These are phyloP conservation scores for Cuculus canorus DNA, from an alignment of 2,797 vertebrate species.

Conservation along the genomic window DNA sequence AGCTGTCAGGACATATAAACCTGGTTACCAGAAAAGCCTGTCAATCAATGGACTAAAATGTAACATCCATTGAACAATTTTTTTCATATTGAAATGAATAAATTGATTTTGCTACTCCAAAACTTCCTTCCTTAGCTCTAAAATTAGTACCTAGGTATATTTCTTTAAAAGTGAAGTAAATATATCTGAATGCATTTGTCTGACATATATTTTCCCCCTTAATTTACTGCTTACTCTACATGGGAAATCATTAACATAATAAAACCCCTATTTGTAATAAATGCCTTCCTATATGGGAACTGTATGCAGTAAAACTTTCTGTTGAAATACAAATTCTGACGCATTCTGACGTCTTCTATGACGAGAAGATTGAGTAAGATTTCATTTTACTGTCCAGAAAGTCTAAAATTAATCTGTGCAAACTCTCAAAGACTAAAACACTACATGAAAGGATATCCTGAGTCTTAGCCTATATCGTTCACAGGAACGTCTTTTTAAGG, in stretches of 20 bases:
- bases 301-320: constrained; percentile 10
- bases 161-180: not conserved
- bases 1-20: not conserved
- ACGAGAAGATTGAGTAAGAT: too few relatives aligned
- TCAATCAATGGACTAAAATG: not conserved
- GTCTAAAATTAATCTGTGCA: not conserved
- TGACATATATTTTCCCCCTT: fast-evolving
- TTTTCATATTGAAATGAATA: not conserved
- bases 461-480: not conserved
- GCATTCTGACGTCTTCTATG: too few relatives aligned
- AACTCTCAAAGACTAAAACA: not conserved
- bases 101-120: not conserved
- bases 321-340: not conserved
- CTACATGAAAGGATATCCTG: not conserved
- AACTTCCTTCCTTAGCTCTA: not conserved
- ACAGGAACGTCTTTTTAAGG: constrained; percentile 12
- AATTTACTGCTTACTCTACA: not conserved
- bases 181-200: not conserved
- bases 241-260: not conserved
- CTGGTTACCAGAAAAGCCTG: not conserved
- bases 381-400: not conserved
- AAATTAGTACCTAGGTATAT: not conserved
- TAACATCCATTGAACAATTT: not conserved
- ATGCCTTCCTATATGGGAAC: not conserved
- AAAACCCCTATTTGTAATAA: not conserved